phyloP scores from a whole-genome alignment of 2,888 invertebrate species.

The Drosophila ochracea region DNA sequence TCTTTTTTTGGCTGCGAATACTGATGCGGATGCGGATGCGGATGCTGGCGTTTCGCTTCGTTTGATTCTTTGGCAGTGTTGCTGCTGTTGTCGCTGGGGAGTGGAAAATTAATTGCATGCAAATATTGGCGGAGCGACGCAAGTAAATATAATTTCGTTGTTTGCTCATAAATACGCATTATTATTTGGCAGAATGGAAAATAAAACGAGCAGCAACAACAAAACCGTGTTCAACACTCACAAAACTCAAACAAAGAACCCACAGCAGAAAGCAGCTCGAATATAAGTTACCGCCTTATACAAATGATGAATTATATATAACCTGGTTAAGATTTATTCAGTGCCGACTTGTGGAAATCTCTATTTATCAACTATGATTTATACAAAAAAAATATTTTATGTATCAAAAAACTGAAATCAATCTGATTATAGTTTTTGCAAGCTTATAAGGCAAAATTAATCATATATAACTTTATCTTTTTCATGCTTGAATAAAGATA shows the following conservation, averaged over 20 bases:
- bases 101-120: constrained; percentile 81
- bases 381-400: neutral
- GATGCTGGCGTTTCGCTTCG: constrained; percentile 57
- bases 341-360: neutral
- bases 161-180: constrained; percentile 81
- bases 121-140: constrained; percentile 78
- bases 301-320: neutral
- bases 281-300: constrained; percentile 1
- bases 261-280: neutral
- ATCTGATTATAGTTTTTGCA: neutral
- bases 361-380: neutral
- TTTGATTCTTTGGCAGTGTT: constrained; percentile 51
- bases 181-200: constrained; percentile 63
- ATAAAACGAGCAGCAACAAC: constrained; percentile 32
- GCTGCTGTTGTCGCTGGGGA: constrained; percentile 23
- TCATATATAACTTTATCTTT: neutral
- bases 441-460: neutral
- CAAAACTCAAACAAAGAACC: constrained; percentile 6
- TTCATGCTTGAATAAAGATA: neutral
- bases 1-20: neutral
- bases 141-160: constrained; percentile 81
- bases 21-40: constrained; percentile 28
- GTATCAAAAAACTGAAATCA: neutral
- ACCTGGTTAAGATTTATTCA: rapidly evolving
- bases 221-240: neutral